A percentile compares a stretch with the other conserved stretches of the same genome.
Conservation (phyloP, 2,888 invertebrate genomes). For the Calameuta pallipes region DNA sequence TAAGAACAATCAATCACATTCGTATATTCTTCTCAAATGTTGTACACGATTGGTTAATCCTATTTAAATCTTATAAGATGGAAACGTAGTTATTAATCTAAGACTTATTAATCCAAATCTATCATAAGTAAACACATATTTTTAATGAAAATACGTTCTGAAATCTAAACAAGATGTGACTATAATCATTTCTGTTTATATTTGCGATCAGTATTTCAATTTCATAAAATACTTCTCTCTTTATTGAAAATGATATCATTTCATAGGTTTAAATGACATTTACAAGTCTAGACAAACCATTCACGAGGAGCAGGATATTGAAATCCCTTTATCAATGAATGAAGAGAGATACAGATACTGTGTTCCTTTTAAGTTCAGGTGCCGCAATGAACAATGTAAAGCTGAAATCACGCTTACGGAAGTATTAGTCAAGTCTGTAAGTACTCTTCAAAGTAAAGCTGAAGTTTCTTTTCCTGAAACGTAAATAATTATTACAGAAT, state of each 20-base stretch:
- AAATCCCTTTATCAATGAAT: conserved; percentile 59
- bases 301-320: conserved; percentile 41
- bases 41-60: no score
- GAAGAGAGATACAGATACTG: conserved; percentile 71
- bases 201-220: not conserved
- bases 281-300: conserved; percentile 52
- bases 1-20: conserved; percentile 26
- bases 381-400: conserved; percentile 66
- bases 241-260: not conserved
- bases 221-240: no score
- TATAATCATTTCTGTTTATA: not conserved
- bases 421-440: conserved; percentile 58
- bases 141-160: no score
- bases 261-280: conserved; percentile 43
- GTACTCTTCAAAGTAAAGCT: conserved; percentile 38
- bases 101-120: no score
- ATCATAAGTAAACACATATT: no score
- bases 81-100: not conserved
- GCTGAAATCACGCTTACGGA: conserved; percentile 66
- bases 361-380: conserved; percentile 75
- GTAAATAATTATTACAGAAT: conserved; percentile 60
- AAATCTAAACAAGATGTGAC: not conserved
- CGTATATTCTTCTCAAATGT: no score
- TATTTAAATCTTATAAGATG: not conserved
- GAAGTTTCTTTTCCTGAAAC: conserved; percentile 12